Evolutionary conservation across 2,113 vertebrate species (phyloP).

Genomic region (Setophaga petechia): DNA sequence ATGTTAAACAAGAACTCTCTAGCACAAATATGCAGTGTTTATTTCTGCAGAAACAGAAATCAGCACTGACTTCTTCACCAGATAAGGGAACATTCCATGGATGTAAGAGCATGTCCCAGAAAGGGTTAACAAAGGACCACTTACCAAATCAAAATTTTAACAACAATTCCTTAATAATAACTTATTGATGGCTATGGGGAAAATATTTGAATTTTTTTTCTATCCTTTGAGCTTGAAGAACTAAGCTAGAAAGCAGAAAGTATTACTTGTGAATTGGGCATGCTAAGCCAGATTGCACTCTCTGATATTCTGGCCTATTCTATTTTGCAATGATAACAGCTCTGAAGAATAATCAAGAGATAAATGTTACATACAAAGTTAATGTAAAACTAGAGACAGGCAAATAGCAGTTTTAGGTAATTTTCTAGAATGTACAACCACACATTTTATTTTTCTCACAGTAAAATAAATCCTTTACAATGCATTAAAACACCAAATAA

Average conservation of each 20-base stretch:
- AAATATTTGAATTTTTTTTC: neutral
- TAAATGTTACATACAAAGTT: neutral
- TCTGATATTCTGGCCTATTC: neutral
- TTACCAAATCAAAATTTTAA: neutral
- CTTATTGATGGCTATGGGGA: neutral
- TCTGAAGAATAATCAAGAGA: neutral
- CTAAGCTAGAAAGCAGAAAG: neutral
- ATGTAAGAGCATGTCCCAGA: neutral
- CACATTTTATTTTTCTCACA: neutral
- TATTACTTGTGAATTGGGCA: neutral
- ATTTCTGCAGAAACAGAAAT: neutral
- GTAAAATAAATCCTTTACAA: neutral
- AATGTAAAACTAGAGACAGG: neutral
- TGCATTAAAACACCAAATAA: neutral
- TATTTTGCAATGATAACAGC: neutral
- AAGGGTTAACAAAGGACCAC: neutral
- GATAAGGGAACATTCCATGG: neutral
- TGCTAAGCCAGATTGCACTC: neutral
- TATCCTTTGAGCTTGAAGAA: neutral
- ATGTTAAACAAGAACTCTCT: neutral
- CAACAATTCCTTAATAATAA: neutral
- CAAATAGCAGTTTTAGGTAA: neutral
- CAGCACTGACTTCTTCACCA: neutral
- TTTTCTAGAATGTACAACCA: neutral
- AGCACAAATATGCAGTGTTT: neutral